Conservation (phyloP, 2,113 vertebrate species). For the Aspiorhynchus laticeps region DNA sequence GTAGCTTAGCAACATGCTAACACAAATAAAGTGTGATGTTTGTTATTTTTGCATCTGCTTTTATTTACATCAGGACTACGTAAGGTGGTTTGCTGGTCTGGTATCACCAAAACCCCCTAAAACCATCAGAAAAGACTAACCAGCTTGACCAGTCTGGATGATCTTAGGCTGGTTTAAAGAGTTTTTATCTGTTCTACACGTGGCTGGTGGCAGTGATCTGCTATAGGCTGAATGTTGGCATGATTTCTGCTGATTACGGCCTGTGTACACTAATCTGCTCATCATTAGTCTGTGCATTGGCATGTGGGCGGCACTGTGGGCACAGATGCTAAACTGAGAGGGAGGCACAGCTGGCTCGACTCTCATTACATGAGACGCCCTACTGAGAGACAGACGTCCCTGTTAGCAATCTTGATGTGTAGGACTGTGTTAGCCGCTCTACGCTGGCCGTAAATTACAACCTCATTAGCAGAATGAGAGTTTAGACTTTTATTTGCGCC, state of each 20-base stretch:
- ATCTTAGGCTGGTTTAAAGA: background rate
- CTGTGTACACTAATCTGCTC: constrained; percentile 45
- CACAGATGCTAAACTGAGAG: constrained; percentile 49
- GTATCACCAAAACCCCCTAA: background rate
- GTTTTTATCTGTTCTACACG: background rate
- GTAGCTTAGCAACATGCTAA: no score
- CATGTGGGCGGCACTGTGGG: constrained; percentile 45
- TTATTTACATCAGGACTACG: no score
- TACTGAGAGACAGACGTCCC: constrained; percentile 51
- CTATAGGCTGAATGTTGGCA: background rate
- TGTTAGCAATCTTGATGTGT: constrained; percentile 35
- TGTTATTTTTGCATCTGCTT: background rate
- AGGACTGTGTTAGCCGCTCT: background rate
- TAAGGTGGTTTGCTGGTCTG: background rate
- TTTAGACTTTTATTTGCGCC: background rate
- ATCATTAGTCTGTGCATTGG: constrained; percentile 46
- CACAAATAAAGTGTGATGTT: background rate
- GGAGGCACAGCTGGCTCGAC: constrained; percentile 41
- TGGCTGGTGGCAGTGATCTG: background rate
- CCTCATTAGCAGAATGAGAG: constrained; percentile 43
- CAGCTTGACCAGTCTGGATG: background rate
- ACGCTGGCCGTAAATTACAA: constrained; percentile 32
- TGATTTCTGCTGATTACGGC: constrained; percentile 13
- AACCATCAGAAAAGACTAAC: background rate
- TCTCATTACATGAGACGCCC: constrained; percentile 52